These are phyloP conservation scores for Sceloporus undulatus DNA, from an alignment of 2,113 vertebrate genomes.

Conservation along the genomic window DNA sequence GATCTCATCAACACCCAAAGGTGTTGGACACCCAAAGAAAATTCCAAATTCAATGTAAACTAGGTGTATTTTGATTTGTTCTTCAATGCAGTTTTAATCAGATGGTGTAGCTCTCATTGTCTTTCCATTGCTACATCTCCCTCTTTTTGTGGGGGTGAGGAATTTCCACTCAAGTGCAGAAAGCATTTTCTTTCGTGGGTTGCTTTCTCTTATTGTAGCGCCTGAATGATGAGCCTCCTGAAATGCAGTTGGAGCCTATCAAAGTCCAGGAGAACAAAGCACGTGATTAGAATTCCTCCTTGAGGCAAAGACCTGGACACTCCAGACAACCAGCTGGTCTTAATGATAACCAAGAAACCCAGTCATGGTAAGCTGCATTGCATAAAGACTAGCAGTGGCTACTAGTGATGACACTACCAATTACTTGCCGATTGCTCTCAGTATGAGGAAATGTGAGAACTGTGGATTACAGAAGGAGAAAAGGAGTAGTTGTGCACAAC, in stretches of 20 bases:
- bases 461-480: too few relatives aligned
- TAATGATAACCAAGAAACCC: constrained; percentile 86
- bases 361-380: constrained; percentile 81
- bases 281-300: constrained; percentile 87
- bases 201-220: constrained; percentile 72
- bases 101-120: background rate
- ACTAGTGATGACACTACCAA: background rate
- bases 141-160: background rate
- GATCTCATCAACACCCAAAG: too few relatives aligned
- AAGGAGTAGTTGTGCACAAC: too few relatives aligned
- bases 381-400: too few relatives aligned
- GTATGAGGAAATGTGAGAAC: too few relatives aligned
- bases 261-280: constrained; percentile 80
- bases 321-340: constrained; percentile 86
- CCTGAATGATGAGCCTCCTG: constrained; percentile 83
- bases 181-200: background rate
- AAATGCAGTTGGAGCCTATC: constrained; percentile 85
- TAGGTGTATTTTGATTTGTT: background rate
- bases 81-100: background rate
- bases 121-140: background rate
- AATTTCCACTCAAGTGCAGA: too few relatives aligned
- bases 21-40: too few relatives aligned
- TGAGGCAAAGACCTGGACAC: constrained; percentile 89
- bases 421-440: background rate
- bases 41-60: too few relatives aligned